Base-by-base conservation (phyloP, 2,113 vertebrate species). In the Miniopterus natalensis region DNA sequence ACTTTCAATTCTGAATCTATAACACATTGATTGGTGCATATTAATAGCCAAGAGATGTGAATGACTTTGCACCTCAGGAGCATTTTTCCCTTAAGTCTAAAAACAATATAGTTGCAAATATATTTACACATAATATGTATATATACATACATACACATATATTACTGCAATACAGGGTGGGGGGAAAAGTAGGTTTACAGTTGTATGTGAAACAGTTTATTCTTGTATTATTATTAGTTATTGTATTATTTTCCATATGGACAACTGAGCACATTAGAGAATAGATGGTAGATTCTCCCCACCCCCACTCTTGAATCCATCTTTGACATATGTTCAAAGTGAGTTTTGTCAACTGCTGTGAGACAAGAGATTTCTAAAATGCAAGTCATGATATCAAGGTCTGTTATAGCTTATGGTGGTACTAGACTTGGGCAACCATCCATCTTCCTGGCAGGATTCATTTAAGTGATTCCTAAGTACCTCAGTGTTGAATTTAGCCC, bases 401-500 rank as follows among this genome's bases (percentile, higher is more conserved):
- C 51, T 88, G 21, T 47, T 57, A 17, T 4, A 49, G 29, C 5
- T 68, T 53, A 21, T 53, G 45, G 49, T 68, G 15, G 13, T 18
- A 1, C 42, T 84, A 20, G 9, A 8, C 7, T 27, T 57, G 45
- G 74, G 47, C 18, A 40, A 17, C 18, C 6, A 57, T 91, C n/a
- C 45, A 29, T 70, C 18, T 90, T 96, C 61, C n/a, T 88, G 27
- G 51, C 51, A 88, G 81, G 70, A 66, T 42, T 92, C 63, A 80
- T 90, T 87, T 75, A 75, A 40, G 21, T 49, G 53, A 61, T 45
- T 77, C 17, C 17, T n/a, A 55, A 17, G n/a, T 73, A 84, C 45
- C 63, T 73, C 42, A 83, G 42, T 36, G 20, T 20, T 90, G 77
- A 96, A 95, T 93, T 94, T 92, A 94, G 80, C 29, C 23, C 55